Evolutionary conservation across 2,888 invertebrate species (phyloP).

Genomic region (Rutpela maculata): DNA sequence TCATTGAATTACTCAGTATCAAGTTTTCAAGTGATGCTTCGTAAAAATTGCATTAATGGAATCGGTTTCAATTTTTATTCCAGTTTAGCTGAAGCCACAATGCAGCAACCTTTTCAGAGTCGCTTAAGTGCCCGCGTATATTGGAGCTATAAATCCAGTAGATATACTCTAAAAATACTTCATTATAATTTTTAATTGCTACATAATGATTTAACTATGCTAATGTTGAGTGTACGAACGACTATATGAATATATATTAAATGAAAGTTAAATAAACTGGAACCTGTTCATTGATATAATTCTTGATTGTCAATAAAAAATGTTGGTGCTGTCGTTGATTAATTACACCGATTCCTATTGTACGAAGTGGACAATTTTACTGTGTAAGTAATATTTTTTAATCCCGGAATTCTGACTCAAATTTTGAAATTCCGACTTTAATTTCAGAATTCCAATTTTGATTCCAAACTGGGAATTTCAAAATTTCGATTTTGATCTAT

Average conservation of each 20-base stretch:
- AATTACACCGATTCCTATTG: not conserved
- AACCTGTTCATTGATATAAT: slow-evolving; percentile 4
- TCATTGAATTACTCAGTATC: too few relatives aligned
- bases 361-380: not conserved
- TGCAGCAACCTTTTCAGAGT: not conserved
- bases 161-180: not conserved
- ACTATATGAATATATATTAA: not conserved
- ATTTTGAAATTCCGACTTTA: too few relatives aligned
- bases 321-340: not conserved
- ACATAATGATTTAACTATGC: slow-evolving; percentile 7
- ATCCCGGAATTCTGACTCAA: too few relatives aligned
- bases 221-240: not conserved
- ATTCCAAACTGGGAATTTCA: too few relatives aligned
- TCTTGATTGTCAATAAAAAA: slow-evolving; percentile 3
- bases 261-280: slow-evolving; percentile 7
- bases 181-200: slow-evolving; percentile 7
- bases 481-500: too few relatives aligned
- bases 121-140: not conserved
- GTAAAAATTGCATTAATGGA: not conserved
- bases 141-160: not conserved
- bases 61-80: not conserved
- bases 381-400: not conserved
- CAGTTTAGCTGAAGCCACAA: not conserved
- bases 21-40: not conserved
- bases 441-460: too few relatives aligned